phyloP scores from a whole-genome alignment of 2,113 vertebrate genomes.

The Tricholaema leucomelas region DNA sequence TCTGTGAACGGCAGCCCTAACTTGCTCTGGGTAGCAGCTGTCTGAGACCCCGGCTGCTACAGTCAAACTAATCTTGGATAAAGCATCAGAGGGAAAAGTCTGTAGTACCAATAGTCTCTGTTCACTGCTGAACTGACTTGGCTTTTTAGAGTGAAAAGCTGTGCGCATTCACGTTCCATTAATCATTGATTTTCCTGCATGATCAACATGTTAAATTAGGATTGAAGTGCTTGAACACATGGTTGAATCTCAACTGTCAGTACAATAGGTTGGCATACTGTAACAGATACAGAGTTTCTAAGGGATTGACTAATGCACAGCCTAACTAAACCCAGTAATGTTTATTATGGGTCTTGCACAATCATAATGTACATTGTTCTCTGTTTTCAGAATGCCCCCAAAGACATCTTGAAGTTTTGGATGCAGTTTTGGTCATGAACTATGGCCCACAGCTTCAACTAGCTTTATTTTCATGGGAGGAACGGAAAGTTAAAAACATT shows the following conservation, averaged over 20 bases:
- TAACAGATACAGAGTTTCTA: neutral
- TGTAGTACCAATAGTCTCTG: neutral
- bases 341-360: neutral
- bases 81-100: neutral
- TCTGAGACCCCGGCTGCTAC: no score
- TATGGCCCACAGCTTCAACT: neutral
- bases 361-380: neutral
- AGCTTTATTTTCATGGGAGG: neutral
- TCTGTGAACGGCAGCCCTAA: fast-evolving
- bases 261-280: neutral
- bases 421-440: neutral
- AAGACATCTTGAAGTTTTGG: neutral
- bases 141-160: neutral
- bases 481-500: neutral
- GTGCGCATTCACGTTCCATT: fast-evolving
- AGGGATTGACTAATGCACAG: neutral
- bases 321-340: neutral
- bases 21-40: fast-evolving
- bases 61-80: neutral
- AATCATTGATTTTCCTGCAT: neutral
- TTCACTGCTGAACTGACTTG: neutral
- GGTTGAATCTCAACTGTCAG: neutral
- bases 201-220: neutral
- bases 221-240: neutral
- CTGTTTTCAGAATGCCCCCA: neutral